Percentiles rank a stretch among this genome's conserved stretches.
These are phyloP conservation scores for Dusona sp. DNA, from an alignment of 2,888 invertebrate genomes.

Conservation along the genomic window DNA sequence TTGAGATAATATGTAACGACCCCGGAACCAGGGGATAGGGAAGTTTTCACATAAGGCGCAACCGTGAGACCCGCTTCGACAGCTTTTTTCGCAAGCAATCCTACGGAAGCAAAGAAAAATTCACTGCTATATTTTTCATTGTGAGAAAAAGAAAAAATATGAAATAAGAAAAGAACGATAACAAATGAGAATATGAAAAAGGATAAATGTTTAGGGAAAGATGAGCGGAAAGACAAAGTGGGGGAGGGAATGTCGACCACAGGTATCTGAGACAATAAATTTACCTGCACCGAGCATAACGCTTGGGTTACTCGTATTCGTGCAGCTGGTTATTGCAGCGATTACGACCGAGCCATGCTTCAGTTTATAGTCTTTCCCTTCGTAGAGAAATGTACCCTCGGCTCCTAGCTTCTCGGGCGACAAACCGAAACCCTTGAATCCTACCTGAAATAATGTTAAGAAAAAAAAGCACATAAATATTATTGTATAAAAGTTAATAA, in stretches of 20 bases:
- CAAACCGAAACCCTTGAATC: conserved; percentile 96
- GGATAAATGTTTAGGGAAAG: neutral
- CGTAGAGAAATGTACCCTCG: conserved; percentile 91
- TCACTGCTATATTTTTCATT: neutral
- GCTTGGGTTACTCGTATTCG: conserved; percentile 98
- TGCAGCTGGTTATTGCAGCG: conserved; percentile 99
- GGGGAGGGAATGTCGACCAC: neutral
- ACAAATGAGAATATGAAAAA: neutral
- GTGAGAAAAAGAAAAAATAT: neutral
- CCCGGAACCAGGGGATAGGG: conserved; percentile 97
- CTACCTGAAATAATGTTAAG: conserved; percentile 87
- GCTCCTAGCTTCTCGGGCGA: conserved; percentile 87
- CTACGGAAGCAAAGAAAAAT: conserved; percentile 82
- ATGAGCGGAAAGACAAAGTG: neutral
- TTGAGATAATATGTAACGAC: conserved; percentile 95
- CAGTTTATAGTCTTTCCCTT: conserved; percentile 92
- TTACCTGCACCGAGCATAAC: conserved; percentile 98
- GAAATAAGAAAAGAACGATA: too few species aligned
- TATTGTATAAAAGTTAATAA: too few species aligned
- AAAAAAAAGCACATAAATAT: neutral
- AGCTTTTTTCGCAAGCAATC: conserved; percentile 96
- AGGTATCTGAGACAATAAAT: conserved; percentile 39
- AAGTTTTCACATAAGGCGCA: conserved; percentile 97
- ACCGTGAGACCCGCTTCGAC: conserved; percentile 95
- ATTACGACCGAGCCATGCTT: conserved; percentile 97